Conservation (phyloP, 2,888 invertebrate genomes). For the Vesta saturnalis region DNA sequence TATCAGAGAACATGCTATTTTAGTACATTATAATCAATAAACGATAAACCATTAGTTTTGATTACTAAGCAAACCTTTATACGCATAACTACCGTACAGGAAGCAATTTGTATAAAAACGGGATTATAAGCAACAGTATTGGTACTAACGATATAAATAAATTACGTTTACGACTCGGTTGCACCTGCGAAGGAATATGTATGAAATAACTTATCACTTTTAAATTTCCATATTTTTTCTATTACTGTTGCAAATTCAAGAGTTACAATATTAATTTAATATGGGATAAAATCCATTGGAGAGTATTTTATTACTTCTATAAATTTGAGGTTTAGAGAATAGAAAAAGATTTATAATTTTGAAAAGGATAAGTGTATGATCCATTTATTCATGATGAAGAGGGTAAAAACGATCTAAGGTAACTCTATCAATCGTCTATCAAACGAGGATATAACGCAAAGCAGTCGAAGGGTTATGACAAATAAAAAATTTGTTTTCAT, state of each 20-base stretch:
- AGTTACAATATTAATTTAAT: background rate
- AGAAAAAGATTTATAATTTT: background rate
- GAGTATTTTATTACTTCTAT: background rate
- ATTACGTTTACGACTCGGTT: background rate
- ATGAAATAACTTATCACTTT: background rate
- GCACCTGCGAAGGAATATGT: background rate
- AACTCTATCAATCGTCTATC: background rate
- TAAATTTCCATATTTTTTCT: background rate
- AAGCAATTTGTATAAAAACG: conserved; percentile 1
- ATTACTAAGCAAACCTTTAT: background rate
- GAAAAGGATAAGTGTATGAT: conserved; percentile 1
- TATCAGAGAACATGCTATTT: no score
- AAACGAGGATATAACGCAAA: background rate
- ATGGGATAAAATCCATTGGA: background rate
- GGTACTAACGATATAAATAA: background rate
- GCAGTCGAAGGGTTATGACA: background rate
- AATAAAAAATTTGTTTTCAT: background rate
- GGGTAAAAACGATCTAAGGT: background rate
- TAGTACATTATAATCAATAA: no score
- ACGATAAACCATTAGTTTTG: background rate
- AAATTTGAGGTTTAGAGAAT: background rate
- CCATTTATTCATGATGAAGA: conserved; percentile 1
- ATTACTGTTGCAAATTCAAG: background rate
- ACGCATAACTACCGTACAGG: background rate
- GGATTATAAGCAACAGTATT: background rate